Evolutionary conservation across 2,888 invertebrate species (phyloP), one percentile per base, ranked within the genome.

Genomic region (Esperia sulphurella): DNA sequence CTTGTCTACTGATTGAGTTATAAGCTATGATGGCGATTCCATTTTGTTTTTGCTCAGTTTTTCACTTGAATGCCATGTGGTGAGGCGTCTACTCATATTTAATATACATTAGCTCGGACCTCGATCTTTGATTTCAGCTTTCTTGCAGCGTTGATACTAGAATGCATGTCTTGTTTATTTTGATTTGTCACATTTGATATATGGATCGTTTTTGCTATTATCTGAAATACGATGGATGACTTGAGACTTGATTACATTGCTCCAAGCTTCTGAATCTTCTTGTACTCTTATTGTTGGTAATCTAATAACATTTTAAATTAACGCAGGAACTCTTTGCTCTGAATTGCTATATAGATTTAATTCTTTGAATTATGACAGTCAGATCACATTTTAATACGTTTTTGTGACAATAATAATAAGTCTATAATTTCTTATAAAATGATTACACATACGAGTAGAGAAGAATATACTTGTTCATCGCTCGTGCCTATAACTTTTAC

Each of bases 11-110:
- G 86, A 87, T 88, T 87, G 87, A 87, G 87, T 88, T 87, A 88
- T 88, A 85, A 86, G 80, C 81, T 83, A 83, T 83, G 85, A 86
- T 84, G 81, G 82, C 82, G 70, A 79, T 75, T 79, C 78, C 79
- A 81, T 79, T 78, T 74, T 69, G 83, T 86, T 87, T 85, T 86
- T 86, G 83, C 78, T 66, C 64, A 69, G 81, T 86, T 86, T 83
- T 83, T 85, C 83, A 80, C 79, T 77, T 80, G 80, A 78, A 80
- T 83, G 70, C 79, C 78, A 74, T 71, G 61, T 66, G 58, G 63
- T 60, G 61, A 53, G 53, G 54, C 66, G 63, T 66, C 63, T 70
- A 71, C 75, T 76, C 81, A 83, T 83, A 84, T 83, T 83, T 83
- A 81, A 84, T 83, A 82, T 82, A 81, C 83, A 87, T 85, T 82